Evolutionary conservation across 2,888 invertebrate species (phyloP).

Genomic region (Bimastos eiseni): DNA sequence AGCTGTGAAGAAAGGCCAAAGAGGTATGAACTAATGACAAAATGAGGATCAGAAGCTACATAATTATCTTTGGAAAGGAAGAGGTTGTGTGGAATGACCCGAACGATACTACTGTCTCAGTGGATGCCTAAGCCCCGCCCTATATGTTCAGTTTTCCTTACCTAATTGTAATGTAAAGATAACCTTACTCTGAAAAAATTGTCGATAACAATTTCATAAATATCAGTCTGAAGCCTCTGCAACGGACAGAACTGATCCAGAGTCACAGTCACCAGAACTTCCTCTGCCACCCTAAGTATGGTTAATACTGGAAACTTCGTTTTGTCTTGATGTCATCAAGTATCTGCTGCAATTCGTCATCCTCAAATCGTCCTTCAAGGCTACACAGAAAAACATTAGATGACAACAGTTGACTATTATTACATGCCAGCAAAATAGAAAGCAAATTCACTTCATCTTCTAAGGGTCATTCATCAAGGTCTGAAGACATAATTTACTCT

Average conservation of each 20-base stretch:
- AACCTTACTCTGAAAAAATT: background rate
- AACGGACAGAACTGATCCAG: background rate
- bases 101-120: too few relatives aligned
- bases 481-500: too few relatives aligned
- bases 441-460: background rate
- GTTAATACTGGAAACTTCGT: slow-evolving; percentile 82
- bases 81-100: too few relatives aligned
- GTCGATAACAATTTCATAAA: background rate
- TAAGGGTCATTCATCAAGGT: background rate
- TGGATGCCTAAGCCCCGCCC: background rate
- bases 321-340: slow-evolving; percentile 97
- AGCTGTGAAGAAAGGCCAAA: too few relatives aligned
- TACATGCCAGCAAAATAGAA: background rate
- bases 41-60: too few relatives aligned
- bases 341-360: slow-evolving; percentile 93
- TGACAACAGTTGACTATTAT: background rate
- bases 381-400: slow-evolving; percentile 65
- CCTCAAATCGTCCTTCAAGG: slow-evolving; percentile 93
- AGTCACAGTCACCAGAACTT: background rate
- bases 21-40: too few relatives aligned
- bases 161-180: background rate
- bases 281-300: background rate
- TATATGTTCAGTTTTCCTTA: background rate
- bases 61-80: too few relatives aligned
- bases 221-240: background rate